These are phyloP conservation scores for Alviniconcha strummeri DNA, from an alignment of 2,888 invertebrate genomes.

Conservation along the genomic window DNA sequence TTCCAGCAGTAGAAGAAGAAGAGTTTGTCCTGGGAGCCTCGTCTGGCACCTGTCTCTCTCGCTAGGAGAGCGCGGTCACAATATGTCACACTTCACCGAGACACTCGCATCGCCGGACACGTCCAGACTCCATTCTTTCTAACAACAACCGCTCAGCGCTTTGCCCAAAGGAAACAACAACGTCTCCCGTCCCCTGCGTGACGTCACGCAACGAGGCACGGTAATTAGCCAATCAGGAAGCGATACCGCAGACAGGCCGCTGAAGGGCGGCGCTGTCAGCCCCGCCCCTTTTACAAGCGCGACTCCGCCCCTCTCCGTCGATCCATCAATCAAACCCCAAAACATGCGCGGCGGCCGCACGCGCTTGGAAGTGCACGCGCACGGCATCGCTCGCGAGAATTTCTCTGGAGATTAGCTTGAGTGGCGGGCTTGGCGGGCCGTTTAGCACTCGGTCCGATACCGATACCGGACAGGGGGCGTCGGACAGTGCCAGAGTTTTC, in stretches of 20 bases:
- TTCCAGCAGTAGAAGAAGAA: no score
- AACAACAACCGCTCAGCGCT: neutral
- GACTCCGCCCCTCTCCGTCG: slow-evolving; percentile 30
- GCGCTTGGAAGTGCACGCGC: slow-evolving; percentile 9
- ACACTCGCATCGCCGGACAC: neutral
- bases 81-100: slow-evolving; percentile 14
- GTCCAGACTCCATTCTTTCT: neutral
- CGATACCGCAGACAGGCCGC: slow-evolving; percentile 18
- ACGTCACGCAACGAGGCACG: slow-evolving; percentile 22
- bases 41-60: no score
- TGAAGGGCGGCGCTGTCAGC: neutral
- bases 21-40: no score
- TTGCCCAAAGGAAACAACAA: slow-evolving; percentile 3
- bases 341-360: slow-evolving; percentile 17
- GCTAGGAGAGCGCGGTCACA: neutral
- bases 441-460: neutral
- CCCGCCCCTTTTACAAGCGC: slow-evolving; percentile 19
- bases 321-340: slow-evolving; percentile 24
- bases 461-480: neutral
- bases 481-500: neutral
- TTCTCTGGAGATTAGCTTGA: slow-evolving; percentile 20
- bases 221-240: slow-evolving; percentile 33
- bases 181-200: neutral
- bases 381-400: neutral
- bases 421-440: neutral